Percentiles rank a stretch among this genome's conserved stretches.
These are phyloP conservation scores for Hippocampus guttulatus DNA, from an alignment of 2,113 vertebrate species.

Conservation along the genomic window DNA sequence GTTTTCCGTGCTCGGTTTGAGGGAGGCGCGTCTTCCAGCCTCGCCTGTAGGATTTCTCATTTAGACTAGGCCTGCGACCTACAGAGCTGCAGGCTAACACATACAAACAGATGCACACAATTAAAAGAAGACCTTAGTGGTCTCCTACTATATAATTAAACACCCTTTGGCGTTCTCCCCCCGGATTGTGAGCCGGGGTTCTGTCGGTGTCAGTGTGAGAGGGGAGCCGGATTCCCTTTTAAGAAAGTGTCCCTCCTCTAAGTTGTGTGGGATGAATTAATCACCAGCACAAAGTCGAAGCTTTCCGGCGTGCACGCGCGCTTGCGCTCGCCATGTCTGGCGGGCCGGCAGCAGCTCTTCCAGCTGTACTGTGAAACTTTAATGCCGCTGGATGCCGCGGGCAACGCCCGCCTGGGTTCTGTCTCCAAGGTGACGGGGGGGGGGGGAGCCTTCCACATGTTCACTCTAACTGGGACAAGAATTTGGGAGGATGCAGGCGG, in stretches of 20 bases:
- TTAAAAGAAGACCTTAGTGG: constrained; percentile 65
- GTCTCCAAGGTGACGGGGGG: constrained; percentile 45
- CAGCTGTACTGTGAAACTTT: constrained; percentile 74
- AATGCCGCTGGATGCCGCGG: constrained; percentile 60
- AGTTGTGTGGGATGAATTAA: constrained; percentile 60
- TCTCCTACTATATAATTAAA: constrained; percentile 74
- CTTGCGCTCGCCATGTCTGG: constrained; percentile 45
- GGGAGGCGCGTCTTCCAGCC: constrained; percentile 63
- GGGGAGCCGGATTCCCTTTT: constrained; percentile 10
- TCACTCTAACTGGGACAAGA: constrained; percentile 47
- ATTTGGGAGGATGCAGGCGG: constrained; percentile 11
- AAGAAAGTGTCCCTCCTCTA: constrained; percentile 38
- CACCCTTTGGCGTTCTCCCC: constrained; percentile 56
- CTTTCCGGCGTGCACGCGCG: constrained; percentile 45
- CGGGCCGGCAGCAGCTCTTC: constrained; percentile 57
- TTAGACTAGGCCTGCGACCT: constrained; percentile 56
- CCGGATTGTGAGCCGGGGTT: constrained; percentile 47
- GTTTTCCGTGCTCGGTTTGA: constrained; percentile 42
- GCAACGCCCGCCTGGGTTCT: constrained; percentile 47
- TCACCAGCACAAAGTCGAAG: constrained; percentile 67
- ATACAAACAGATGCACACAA: constrained; percentile 54
- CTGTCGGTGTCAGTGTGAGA: constrained; percentile 47
- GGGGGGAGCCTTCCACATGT: constrained; percentile 38
- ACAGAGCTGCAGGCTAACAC: constrained; percentile 56
- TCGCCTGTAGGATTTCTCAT: constrained; percentile 71